Evolutionary conservation across 2,797 vertebrate species (phyloP).

Genomic region (Poecile montanus): DNA sequence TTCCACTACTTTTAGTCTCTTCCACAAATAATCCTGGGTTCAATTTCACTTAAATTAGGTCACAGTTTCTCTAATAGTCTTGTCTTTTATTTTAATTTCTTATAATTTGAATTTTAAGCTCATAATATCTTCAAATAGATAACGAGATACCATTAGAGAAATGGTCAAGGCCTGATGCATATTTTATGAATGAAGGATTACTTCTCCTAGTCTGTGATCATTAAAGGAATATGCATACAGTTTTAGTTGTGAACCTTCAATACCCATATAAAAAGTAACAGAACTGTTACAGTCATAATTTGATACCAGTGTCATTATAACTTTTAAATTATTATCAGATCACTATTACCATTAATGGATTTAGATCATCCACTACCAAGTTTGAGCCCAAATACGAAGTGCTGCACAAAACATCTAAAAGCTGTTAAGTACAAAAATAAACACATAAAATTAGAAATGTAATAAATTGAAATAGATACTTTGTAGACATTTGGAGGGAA

Average conservation of each 20-base stretch:
- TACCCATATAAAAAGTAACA: not conserved
- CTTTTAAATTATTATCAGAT: not conserved
- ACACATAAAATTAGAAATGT: not conserved
- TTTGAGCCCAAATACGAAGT: not conserved
- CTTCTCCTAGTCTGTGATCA: not conserved
- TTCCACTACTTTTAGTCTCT: not conserved
- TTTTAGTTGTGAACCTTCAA: not conserved
- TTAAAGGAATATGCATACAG: not conserved
- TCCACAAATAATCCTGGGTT: not conserved
- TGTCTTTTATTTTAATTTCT: not conserved
- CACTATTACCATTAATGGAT: not conserved
- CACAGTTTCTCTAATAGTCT: not conserved
- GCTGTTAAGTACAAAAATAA: not conserved
- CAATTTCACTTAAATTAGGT: not conserved
- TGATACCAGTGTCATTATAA: not conserved
- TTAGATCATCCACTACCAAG: not conserved
- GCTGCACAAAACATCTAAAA: not conserved
- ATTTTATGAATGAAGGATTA: constrained; percentile 33
- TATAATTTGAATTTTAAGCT: not conserved
- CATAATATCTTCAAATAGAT: not conserved
- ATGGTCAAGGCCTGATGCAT: not conserved
- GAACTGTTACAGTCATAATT: not conserved
- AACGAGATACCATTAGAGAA: not conserved
- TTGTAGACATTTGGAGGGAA: not conserved
- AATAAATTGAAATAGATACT: not conserved